Percentiles rank a stretch among this genome's conserved stretches.
These are phyloP conservation scores for Andrena fulva DNA, from an alignment of 2,888 invertebrate species.

Conservation along the genomic window DNA sequence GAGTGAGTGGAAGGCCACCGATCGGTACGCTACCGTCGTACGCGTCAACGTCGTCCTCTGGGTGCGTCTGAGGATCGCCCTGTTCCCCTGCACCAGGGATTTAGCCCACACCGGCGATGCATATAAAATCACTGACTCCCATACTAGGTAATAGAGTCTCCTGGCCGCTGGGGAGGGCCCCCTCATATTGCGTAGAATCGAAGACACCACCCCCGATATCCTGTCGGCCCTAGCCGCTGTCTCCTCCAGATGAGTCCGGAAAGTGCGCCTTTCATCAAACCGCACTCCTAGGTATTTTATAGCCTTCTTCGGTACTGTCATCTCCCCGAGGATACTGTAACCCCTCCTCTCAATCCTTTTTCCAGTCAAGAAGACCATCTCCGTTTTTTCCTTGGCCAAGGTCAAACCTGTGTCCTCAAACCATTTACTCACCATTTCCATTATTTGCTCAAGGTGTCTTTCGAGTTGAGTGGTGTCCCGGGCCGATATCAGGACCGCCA, in stretches of 20 bases:
- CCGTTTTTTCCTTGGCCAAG: not conserved
- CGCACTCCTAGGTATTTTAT: not conserved
- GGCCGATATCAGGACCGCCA: too few species aligned
- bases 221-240: not conserved
- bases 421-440: too few species aligned
- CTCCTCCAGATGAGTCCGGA: not conserved
- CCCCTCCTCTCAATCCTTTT: not conserved
- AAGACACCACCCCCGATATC: not conserved
- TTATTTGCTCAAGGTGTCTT: too few species aligned
- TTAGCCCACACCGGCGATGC: not conserved
- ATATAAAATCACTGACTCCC: too few species aligned
- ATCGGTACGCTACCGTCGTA: not conserved
- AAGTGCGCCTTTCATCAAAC: not conserved
- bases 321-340: rapidly evolving
- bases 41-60: not conserved
- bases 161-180: not conserved
- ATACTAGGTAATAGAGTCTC: too few species aligned
- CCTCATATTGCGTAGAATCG: not conserved
- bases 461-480: too few species aligned
- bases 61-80: not conserved
- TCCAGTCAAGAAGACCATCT: not conserved
- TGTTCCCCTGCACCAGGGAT: not conserved
- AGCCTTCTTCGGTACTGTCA: not conserved
- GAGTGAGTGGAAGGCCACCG: not conserved
- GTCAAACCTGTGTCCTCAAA: too few species aligned